Evolutionary conservation across 2,888 invertebrate genomes (phyloP), one percentile per base, ranked within the genome.

Genomic region (Allophyes oxyacanthae): DNA sequence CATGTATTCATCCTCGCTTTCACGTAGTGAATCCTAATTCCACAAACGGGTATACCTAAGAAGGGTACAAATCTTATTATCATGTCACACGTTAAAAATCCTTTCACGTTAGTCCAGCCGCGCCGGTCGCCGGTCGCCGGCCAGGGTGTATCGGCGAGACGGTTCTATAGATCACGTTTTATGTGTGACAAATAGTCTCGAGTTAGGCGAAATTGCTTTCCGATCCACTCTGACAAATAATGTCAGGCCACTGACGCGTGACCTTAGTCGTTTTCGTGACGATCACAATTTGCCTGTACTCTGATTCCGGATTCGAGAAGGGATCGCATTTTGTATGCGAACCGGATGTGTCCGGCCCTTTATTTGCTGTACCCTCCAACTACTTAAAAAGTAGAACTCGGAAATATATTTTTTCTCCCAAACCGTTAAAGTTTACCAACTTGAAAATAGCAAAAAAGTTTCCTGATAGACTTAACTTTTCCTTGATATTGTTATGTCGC

Each of bases 141-240:
- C 43, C 64, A 79, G 82, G 75, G 81, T 86, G 84, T 87, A 84
- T 86, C 81, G 82, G 78, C 80, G 81, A 76, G 82, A 79, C 82
- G 74, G 64, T 65, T 71, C 81, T 85, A 91, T 92, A 87, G 84
- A 91, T 92, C 92, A 91, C 88, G 88, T 90, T 90, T 89, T 92
- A 90, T 92, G 88, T 88, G 90, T 92, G 91, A 92, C 91, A 92
- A 94, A 93, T 92, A 91, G 91, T 89, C 88, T 85, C 86, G 86
- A 89, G 88, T 90, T 91, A 91, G 88, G 80, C 83, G 84, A 89
- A 92, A 93, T 93, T 91, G 92, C 90, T 89, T 92, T 92, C 87
- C 89, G 88, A 92, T 94, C 89, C 88, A 89, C 88, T 90, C 86
- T 89, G 88, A 91, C 91, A 90, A 91, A 92, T 92, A 92, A 92